A percentile compares a stretch with the other conserved stretches of the same genome.
These are phyloP conservation scores for Drosophila trapezifrons DNA, from an alignment of 1,140 invertebrate genomes.

Conservation along the genomic window DNA sequence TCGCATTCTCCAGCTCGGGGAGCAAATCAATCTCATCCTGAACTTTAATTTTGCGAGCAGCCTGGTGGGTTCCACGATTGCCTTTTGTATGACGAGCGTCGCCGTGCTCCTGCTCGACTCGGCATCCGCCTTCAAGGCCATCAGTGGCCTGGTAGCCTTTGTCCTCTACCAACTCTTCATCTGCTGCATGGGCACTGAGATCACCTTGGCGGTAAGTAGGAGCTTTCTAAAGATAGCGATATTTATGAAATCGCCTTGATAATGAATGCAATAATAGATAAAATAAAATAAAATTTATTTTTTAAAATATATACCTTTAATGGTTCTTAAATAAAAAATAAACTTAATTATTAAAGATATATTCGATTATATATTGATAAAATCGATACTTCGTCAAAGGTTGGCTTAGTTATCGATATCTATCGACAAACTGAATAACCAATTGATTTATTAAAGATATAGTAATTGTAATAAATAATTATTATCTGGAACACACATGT, in stretches of 20 bases:
- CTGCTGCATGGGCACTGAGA: slow-evolving; percentile 55
- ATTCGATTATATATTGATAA: no score
- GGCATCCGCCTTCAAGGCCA: slow-evolving; percentile 52
- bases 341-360: no score
- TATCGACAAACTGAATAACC: no score
- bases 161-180: slow-evolving; percentile 56
- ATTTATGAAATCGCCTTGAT: not conserved
- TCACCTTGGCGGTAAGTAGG: slow-evolving; percentile 49
- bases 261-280: no score
- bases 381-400: no score
- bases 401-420: no score
- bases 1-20: slow-evolving; percentile 39
- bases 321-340: no score
- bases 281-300: no score
- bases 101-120: slow-evolving; percentile 66
- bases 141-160: slow-evolving; percentile 53
- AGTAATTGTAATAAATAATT: no score
- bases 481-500: no score
- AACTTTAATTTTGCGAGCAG: slow-evolving; percentile 64
- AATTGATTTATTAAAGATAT: no score
- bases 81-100: slow-evolving; percentile 69
- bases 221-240: not conserved
- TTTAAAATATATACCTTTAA: no score
- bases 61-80: slow-evolving; percentile 61
- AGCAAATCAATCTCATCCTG: slow-evolving; percentile 56